Evolutionary conservation across 1,140 invertebrate species (phyloP).

Genomic region (Drosophila setifemur): DNA sequence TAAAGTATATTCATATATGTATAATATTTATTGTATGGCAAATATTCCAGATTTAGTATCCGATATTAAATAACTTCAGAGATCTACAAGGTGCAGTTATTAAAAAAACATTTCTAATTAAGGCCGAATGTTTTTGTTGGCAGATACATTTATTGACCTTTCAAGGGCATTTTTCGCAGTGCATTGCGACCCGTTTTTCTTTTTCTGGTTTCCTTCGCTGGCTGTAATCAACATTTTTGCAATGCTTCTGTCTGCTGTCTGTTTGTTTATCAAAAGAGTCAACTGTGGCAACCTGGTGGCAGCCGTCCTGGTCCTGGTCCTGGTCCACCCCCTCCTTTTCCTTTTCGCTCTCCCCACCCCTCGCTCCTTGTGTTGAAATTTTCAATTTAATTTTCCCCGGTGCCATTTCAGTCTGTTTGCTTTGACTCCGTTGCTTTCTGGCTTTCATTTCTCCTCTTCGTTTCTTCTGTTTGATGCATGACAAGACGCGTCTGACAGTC

Average conservation of each 20-base stretch:
- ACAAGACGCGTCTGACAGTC: constrained; percentile 69
- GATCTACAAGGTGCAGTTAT: too few species aligned
- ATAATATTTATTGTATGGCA: too few species aligned
- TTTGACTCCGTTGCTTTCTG: constrained; percentile 59
- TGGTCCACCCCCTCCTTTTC: neutral
- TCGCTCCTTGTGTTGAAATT: constrained; percentile 63
- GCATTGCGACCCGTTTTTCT: neutral
- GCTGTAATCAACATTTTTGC: constrained; percentile 74
- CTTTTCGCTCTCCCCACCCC: neutral
- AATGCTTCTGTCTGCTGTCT: constrained; percentile 46
- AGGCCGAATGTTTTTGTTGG: too few species aligned
- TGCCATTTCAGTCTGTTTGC: constrained; percentile 73
- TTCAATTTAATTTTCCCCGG: constrained; percentile 76
- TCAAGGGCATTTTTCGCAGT: constrained; percentile 1
- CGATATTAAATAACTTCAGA: too few species aligned
- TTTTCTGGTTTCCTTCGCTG: constrained; percentile 35
- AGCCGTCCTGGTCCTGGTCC: constrained; percentile 2
- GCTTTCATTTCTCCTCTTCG: constrained; percentile 19
- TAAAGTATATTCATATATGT: too few species aligned
- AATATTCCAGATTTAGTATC: too few species aligned
- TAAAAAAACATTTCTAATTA: too few species aligned
- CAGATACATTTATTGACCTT: too few species aligned
- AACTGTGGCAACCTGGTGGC: constrained; percentile 74
- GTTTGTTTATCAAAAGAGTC: constrained; percentile 79
- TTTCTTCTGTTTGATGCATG: constrained; percentile 67